Conservation (phyloP, 2,113 vertebrate species). For the Nycticryphes semicollaris region DNA sequence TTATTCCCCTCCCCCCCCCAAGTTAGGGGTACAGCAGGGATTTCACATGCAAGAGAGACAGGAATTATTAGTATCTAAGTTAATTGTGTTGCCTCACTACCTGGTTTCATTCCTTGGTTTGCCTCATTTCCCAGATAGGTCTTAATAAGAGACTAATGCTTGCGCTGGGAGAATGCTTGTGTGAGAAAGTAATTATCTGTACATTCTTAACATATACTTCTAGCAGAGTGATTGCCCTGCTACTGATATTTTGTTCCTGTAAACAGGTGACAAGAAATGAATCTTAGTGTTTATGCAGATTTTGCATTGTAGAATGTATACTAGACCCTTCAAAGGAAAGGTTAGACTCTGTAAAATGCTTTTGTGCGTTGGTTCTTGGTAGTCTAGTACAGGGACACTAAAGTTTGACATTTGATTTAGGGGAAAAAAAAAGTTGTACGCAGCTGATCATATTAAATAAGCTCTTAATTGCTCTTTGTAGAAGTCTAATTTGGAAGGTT, state of each 20-base stretch:
- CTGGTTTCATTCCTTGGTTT: constrained; percentile 65
- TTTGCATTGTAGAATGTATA: constrained; percentile 70
- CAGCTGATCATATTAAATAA: constrained; percentile 47
- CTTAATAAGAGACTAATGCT: constrained; percentile 54
- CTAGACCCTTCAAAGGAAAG: constrained; percentile 68
- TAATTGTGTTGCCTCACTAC: constrained; percentile 65
- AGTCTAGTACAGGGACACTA: constrained; percentile 59
- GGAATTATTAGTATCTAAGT: constrained; percentile 60
- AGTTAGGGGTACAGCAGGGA: constrained; percentile 50
- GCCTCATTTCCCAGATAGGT: constrained; percentile 64
- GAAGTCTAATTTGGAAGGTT: constrained; percentile 50
- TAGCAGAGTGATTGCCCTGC: constrained; percentile 57
- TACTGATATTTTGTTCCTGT: constrained; percentile 63
- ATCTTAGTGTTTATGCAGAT: constrained; percentile 67
- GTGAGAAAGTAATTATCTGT: constrained; percentile 52
- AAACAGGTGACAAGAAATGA: constrained; percentile 68
- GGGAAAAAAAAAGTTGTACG: not conserved
- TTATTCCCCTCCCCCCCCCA: not conserved
- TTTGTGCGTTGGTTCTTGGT: constrained; percentile 64
- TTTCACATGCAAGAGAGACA: constrained; percentile 58
- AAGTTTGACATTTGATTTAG: constrained; percentile 49
- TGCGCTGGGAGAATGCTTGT: constrained; percentile 54
- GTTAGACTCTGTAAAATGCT: too few species aligned
- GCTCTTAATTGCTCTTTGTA: constrained; percentile 46
- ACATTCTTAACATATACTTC: constrained; percentile 34